phyloP scores from a whole-genome alignment of 2,113 vertebrate species.

The Monopterus albus region DNA sequence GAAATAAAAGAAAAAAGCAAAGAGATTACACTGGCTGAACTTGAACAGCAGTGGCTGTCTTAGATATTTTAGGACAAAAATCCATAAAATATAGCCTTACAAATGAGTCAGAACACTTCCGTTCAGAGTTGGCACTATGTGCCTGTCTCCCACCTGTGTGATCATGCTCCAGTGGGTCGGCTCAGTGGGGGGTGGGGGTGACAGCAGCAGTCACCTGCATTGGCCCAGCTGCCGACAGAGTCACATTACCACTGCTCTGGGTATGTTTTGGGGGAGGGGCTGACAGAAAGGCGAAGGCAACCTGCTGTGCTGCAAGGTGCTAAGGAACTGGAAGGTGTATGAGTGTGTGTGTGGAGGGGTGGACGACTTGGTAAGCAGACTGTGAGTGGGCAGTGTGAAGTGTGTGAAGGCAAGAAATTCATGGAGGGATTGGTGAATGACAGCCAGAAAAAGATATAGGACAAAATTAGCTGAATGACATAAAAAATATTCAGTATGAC shows the following conservation, averaged over 20 bases:
- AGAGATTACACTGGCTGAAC: not conserved
- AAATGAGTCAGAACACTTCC: constrained; percentile 42
- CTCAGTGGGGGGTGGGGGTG: constrained; percentile 7
- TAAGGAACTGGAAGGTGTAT: constrained; percentile 26
- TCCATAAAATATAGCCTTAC: constrained; percentile 12
- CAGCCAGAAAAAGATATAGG: constrained; percentile 15
- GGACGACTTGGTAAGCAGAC: constrained; percentile 59
- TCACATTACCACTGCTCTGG: constrained; percentile 44
- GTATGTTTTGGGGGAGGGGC: constrained; percentile 38
- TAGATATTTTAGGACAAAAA: constrained; percentile 23
- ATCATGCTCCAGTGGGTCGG: constrained; percentile 38
- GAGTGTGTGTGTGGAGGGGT: not conserved
- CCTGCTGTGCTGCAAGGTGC: constrained; percentile 60
- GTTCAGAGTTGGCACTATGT: constrained; percentile 36
- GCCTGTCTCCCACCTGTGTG: constrained; percentile 57
- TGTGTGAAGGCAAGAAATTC: not conserved
- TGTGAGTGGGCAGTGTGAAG: constrained; percentile 72
- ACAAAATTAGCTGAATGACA: constrained; percentile 38
- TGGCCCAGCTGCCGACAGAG: constrained; percentile 46
- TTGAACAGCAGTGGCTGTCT: not conserved
- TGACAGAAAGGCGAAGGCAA: constrained; percentile 58
- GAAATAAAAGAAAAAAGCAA: constrained; percentile 12
- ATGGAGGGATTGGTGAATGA: constrained; percentile 3
- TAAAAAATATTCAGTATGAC: constrained; percentile 11
- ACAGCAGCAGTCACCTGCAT: constrained; percentile 19